A percentile compares a stretch with the other conserved stretches of the same genome.
Evolutionary conservation across 2,888 invertebrate genomes (phyloP).

Genomic region (Anarsia innoxiella): DNA sequence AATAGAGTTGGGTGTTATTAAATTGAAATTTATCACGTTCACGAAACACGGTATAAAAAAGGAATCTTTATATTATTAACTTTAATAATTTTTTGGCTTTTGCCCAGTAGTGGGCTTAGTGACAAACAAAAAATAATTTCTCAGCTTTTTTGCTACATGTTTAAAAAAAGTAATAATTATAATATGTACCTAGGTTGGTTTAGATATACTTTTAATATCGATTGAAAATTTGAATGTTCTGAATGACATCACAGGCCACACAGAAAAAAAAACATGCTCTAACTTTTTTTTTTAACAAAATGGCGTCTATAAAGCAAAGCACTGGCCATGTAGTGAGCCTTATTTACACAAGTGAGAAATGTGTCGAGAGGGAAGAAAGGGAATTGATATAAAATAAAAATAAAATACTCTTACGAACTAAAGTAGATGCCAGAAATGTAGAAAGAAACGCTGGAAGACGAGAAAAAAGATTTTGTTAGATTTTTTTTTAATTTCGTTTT

Average conservation of each 20-base stretch:
- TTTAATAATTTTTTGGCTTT: no score
- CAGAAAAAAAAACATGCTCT: not conserved
- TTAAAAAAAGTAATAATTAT: no score
- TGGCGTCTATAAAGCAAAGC: slow-evolving; percentile 1
- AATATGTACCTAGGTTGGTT: no score
- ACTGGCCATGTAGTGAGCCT: slow-evolving; percentile 7
- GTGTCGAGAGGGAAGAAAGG: slow-evolving; percentile 30
- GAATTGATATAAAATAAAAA: slow-evolving; percentile 37
- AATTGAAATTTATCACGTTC: no score
- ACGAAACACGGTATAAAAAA: no score
- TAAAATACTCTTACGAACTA: slow-evolving; percentile 71
- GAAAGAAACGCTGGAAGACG: slow-evolving; percentile 71
- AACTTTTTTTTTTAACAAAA: not conserved
- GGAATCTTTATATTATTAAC: no score
- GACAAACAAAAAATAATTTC: no score
- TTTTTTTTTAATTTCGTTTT: no score
- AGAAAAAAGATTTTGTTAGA: slow-evolving; percentile 32
- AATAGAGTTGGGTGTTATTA: no score
- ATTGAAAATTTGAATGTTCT: not conserved
- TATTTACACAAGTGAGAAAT: slow-evolving; percentile 14
- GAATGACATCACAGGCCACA: not conserved
- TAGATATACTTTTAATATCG: not conserved
- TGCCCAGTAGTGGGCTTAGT: no score
- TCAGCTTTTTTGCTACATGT: no score
- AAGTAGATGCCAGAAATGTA: slow-evolving; percentile 71